These are phyloP conservation scores for Drosophila tropicalis DNA, from an alignment of 1,140 invertebrate genomes.

Conservation along the genomic window DNA sequence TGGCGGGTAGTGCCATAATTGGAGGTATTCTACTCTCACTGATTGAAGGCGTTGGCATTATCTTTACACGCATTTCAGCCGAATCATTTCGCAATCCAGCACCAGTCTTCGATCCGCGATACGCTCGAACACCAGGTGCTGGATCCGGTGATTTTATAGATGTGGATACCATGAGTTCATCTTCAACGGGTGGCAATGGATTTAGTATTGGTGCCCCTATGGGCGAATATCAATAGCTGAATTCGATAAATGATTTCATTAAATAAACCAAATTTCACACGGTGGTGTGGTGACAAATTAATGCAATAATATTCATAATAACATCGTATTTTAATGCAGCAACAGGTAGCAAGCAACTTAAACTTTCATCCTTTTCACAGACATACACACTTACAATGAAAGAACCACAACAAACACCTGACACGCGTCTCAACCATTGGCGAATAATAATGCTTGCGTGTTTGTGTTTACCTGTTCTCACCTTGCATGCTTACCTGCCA, in stretches of 20 bases:
- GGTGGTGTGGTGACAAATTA: not conserved
- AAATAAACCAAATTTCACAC: not conserved
- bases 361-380: conserved; percentile 19
- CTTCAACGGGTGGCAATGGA: not conserved
- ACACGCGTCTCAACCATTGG: conserved; percentile 65
- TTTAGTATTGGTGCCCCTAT: conserved; percentile 30
- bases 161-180: conserved; percentile 1
- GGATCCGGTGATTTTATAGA: conserved; percentile 18
- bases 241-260: not conserved
- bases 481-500: conserved; percentile 55
- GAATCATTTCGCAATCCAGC: conserved; percentile 92
- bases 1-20: conserved; percentile 97
- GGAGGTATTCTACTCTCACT: conserved; percentile 97
- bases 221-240: conserved; percentile 41
- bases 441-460: conserved; percentile 36
- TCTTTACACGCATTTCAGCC: conserved; percentile 94
- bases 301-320: not conserved
- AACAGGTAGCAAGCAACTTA: conserved; percentile 46
- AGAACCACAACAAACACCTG: conserved; percentile 46
- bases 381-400: not conserved
- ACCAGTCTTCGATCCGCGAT: conserved; percentile 19
- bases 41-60: conserved; percentile 98
- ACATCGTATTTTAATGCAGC: not conserved
- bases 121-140: not conserved
- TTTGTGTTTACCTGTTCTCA: conserved; percentile 65